phyloP scores from a whole-genome alignment of 1,140 invertebrate genomes.

The Trinorchestia longiramus region DNA sequence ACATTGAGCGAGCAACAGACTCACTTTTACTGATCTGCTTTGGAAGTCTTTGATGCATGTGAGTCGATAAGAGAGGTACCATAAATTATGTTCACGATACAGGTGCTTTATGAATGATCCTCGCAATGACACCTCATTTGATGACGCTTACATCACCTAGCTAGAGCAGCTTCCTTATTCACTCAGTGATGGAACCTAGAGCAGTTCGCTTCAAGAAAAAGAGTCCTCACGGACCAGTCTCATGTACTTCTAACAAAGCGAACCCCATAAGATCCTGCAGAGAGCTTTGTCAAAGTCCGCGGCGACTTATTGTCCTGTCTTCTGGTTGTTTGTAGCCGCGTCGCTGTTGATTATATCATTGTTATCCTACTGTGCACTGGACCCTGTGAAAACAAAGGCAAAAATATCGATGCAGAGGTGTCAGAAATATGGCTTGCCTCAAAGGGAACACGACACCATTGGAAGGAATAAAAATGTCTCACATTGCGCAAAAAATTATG shows the following conservation, averaged over 20 bases:
- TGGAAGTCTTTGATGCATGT: not conserved
- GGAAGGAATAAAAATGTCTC: not conserved
- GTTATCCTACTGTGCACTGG: slow-evolving; percentile 14
- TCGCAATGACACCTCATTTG: not conserved
- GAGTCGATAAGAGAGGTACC: not conserved
- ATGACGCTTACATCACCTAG: not conserved
- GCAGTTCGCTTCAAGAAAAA: not conserved
- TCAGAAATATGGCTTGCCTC: not conserved
- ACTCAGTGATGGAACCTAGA: not conserved
- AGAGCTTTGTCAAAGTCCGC: slow-evolving; percentile 23
- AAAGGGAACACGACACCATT: not conserved
- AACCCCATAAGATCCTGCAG: not conserved
- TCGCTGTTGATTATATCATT: slow-evolving; percentile 37
- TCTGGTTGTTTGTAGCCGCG: not conserved
- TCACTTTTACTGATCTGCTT: not conserved
- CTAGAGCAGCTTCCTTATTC: not conserved
- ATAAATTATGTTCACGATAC: not conserved
- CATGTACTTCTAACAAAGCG: slow-evolving; percentile 10
- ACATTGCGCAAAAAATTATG: not conserved
- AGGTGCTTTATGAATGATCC: slow-evolving; percentile 13
- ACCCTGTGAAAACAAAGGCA: not conserved
- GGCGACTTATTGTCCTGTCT: slow-evolving; percentile 30
- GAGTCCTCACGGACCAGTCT: not conserved
- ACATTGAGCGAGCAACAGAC: not conserved
- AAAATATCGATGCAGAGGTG: not conserved